These are phyloP conservation scores for Synodontis membranacea DNA, from an alignment of 2,113 vertebrate genomes.

Conservation along the genomic window DNA sequence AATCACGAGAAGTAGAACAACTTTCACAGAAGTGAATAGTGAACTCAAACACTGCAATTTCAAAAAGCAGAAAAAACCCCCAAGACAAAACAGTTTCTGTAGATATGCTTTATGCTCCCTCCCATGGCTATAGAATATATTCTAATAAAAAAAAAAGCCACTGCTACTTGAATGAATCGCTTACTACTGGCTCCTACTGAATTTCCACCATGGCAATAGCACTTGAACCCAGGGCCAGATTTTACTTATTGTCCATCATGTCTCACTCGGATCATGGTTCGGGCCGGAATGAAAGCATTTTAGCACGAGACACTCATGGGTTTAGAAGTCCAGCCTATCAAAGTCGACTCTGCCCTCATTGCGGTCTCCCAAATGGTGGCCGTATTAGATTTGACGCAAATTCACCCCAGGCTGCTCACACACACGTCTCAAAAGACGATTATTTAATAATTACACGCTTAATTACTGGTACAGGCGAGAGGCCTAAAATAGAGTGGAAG, in stretches of 20 bases:
- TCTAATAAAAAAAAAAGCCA: background rate
- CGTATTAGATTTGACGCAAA: constrained; percentile 63
- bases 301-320: background rate
- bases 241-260: background rate
- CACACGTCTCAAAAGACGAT: constrained; percentile 57
- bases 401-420: constrained; percentile 53
- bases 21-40: background rate
- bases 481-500: constrained; percentile 56
- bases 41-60: background rate
- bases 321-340: constrained; percentile 51
- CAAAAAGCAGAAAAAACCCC: background rate
- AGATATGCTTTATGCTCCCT: background rate
- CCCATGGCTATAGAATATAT: background rate
- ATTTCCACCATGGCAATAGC: background rate
- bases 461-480: constrained; percentile 59
- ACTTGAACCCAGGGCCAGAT: background rate
- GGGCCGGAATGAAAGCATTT: constrained; percentile 40
- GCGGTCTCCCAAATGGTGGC: constrained; percentile 42
- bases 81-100: background rate
- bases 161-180: background rate
- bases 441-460: constrained; percentile 66
- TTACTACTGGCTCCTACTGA: background rate
- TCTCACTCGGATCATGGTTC: constrained; percentile 50
- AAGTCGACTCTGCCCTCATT: background rate
- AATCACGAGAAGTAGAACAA: background rate